Conservation (phyloP, 30 jellyfish, hydroid and myxozoan genomes). For the Phacellophora camtschatica region DNA sequence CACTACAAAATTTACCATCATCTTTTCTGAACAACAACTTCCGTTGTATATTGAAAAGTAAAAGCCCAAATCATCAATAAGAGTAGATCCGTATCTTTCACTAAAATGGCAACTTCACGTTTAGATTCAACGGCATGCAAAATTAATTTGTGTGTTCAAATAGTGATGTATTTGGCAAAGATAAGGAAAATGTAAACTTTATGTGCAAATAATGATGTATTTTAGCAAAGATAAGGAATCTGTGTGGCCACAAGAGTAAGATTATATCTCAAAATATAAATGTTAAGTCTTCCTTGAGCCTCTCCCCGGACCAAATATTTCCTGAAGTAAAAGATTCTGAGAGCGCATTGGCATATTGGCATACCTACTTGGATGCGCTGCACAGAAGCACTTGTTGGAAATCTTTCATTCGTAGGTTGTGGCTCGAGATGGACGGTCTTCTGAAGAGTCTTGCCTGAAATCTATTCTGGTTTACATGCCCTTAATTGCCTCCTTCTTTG, state of each 20-base stretch:
- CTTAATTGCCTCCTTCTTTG: slow-evolving; percentile 33
- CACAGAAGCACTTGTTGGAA: background rate
- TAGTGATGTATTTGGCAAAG: too few relatives aligned
- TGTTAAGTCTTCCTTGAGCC: slow-evolving; percentile 32
- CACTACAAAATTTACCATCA: too few relatives aligned
- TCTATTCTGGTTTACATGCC: slow-evolving; percentile 45
- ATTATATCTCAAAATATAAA: slow-evolving; percentile 10
- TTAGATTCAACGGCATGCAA: too few relatives aligned
- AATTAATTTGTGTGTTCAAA: slow-evolving; percentile 35
- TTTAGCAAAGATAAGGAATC: slow-evolving; percentile 1
- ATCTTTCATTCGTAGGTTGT: slow-evolving; percentile 1
- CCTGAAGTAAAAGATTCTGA: slow-evolving; percentile 17
- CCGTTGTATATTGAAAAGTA: too few relatives aligned
- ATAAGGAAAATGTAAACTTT: too few relatives aligned
- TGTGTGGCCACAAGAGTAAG: too few relatives aligned
- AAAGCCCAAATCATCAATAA: too few relatives aligned
- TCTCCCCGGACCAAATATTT: slow-evolving; percentile 30
- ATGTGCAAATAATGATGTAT: too few relatives aligned
- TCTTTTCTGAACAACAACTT: too few relatives aligned
- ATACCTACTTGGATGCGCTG: slow-evolving; percentile 36
- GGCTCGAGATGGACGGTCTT: slow-evolving; percentile 40
- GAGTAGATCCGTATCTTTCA: too few relatives aligned
- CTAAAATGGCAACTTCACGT: too few relatives aligned
- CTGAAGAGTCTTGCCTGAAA: background rate
- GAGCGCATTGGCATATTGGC: slow-evolving; percentile 41